Evolutionary conservation across 2,888 invertebrate genomes (phyloP), one percentile per base, ranked within the genome.

Genomic region (Agelastica alni): DNA sequence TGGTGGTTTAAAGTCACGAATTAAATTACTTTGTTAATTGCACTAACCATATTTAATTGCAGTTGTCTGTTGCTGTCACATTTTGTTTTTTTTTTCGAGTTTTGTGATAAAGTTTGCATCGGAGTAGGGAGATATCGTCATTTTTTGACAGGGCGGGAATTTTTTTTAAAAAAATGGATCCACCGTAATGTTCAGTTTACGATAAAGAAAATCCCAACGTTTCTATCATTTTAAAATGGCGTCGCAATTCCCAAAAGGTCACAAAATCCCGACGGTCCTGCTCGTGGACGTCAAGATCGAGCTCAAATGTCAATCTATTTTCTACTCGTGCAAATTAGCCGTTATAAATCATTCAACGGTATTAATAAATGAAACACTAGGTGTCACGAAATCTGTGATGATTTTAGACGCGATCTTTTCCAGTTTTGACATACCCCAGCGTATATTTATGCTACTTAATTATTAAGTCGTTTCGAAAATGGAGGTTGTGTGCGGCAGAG

Each of bases 271-370:
- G 37, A 39, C 48, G 49, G 41, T 13, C 32, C 49, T 49, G 41
- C 9, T 13, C 31, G 14, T 14, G 48, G 39, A 48, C 31, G 37
- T 48, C 47, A 31, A 22, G 51, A 51, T 41, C 17, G 61, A 60
- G 58, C 51, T 41, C 59, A 63, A 63, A 65, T 61, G 70, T 70
- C 70, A 70, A 67, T 70, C 69, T 66, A 60, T 53, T 53, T n/a
- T 53, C 60, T 59, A 63, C 62, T 65, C 63, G 58, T 60, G 63
- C 63, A 66, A 69, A 67, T 67, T 68, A 64, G 61, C 59, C 60
- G 60, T 62, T 61, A 64, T 63, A 62, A 64, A 61, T 64, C 48
- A 63, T 65, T 64, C 59, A 63, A 39, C 28, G 55, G 26, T 42
- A 58, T 66, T 59, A 66, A 64, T 66, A 62, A 64, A 57, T 58